These are phyloP conservation scores for Amphipyra berbera DNA, from an alignment of 2,888 invertebrate genomes.

Conservation along the genomic window DNA sequence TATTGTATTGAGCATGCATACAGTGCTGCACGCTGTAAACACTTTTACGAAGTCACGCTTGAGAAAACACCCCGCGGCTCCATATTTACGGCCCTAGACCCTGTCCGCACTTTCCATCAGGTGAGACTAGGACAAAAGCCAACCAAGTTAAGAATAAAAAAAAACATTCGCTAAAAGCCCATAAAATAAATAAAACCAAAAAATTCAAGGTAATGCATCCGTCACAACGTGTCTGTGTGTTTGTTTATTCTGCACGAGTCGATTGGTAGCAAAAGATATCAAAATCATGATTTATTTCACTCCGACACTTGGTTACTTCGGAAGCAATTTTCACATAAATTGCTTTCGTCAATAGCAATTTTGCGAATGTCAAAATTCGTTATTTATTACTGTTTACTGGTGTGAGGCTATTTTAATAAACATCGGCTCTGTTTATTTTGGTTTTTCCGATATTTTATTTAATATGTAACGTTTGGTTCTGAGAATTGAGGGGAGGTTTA, in stretches of 20 bases:
- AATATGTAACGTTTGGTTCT: not conserved
- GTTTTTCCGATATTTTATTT: slow-evolving; percentile 25
- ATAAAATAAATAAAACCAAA: not conserved
- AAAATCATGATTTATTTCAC: slow-evolving; percentile 70
- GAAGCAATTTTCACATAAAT: slow-evolving; percentile 76
- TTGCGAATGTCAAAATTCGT: slow-evolving; percentile 71
- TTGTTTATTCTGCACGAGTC: slow-evolving; percentile 51
- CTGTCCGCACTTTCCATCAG: too few species aligned
- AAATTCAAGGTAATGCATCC: slow-evolving; percentile 10
- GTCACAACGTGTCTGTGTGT: slow-evolving; percentile 36
- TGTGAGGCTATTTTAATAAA: slow-evolving; percentile 42
- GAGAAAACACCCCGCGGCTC: too few species aligned
- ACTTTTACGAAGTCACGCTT: too few species aligned
- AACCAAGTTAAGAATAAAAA: too few species aligned
- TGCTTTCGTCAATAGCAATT: slow-evolving; percentile 78
- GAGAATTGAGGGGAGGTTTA: too few species aligned
- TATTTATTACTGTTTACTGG: slow-evolving; percentile 77
- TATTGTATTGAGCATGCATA: too few species aligned
- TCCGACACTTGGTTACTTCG: slow-evolving; percentile 65
- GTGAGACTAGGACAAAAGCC: too few species aligned
- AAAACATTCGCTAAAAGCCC: too few species aligned
- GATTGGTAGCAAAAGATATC: slow-evolving; percentile 50
- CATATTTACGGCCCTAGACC: too few species aligned
- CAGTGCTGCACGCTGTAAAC: too few species aligned
- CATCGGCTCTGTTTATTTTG: slow-evolving; percentile 28